Percentiles rank a stretch among this genome's conserved stretches.
These are phyloP conservation scores for Melanotaenia pygmaea DNA, from an alignment of 2,797 vertebrate genomes.

Conservation along the genomic window DNA sequence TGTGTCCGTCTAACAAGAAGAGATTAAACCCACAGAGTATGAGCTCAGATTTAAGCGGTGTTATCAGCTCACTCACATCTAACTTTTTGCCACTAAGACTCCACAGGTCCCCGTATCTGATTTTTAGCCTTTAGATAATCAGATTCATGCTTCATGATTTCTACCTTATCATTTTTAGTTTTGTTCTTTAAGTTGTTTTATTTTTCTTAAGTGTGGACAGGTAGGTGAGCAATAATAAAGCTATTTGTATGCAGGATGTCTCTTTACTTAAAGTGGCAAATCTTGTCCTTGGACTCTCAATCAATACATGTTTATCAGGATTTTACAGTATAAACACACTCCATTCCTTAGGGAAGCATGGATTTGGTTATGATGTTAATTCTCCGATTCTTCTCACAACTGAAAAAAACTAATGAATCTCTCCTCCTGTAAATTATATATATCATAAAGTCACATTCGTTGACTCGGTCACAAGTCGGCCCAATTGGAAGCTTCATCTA, in stretches of 20 bases:
- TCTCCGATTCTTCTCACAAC: no score
- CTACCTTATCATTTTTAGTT: neutral
- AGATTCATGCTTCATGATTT: neutral
- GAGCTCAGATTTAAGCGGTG: conserved; percentile 55
- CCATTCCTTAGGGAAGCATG: neutral
- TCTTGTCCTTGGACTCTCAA: neutral
- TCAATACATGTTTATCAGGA: neutral
- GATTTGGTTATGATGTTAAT: neutral
- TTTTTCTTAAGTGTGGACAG: neutral
- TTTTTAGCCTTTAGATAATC: neutral
- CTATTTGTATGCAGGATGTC: neutral
- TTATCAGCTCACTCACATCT: conserved; percentile 49
- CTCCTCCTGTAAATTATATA: neutral
- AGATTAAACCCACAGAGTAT: conserved; percentile 67
- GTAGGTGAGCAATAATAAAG: neutral
- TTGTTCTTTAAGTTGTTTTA: neutral
- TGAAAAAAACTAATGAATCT: no score
- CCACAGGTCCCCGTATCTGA: neutral
- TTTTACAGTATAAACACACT: neutral
- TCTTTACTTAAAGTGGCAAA: neutral
- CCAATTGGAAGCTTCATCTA: conserved; percentile 1
- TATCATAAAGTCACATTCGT: conserved; percentile 4
- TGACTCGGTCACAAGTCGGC: conserved; percentile 10
- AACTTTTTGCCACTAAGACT: conserved; percentile 51
- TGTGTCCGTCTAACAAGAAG: conserved; percentile 71